Base-by-base conservation (phyloP, 1,140 invertebrate genomes). In the Rhagoletis zephyria region DNA sequence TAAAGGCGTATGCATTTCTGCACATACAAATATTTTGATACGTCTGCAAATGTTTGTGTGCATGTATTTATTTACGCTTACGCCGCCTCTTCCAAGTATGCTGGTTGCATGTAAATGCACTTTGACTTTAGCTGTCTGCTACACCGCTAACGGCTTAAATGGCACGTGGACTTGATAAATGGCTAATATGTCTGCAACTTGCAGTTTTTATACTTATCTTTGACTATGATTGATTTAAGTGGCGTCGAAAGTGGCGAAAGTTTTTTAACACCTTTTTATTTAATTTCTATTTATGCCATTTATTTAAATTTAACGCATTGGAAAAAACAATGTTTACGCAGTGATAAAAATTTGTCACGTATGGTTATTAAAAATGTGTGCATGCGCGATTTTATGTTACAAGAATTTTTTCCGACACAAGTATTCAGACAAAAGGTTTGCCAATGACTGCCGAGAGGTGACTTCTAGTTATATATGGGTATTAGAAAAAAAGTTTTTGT, bases 141-240 rank as follows among this genome's bases (percentile, higher is more conserved):
- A 48, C 7, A 16, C 67, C 67, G 67, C 40, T 74, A 74, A 16
- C 1, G 14, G 1, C 67, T 30, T 3, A 45, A 45, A 48, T 74
- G 67, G 67, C 67, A 74, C 67, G 67, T 74, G 67, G 40, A 14
- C 67, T 74, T 74, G 67, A 74, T 74, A 74, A 74, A 45, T 74
- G 67, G 12, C 14, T 48, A 74, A 74, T 45, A 16, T 74, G 67
- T 74, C 42, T 74, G 67, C 67, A 74, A 48, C 42, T 74, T 16
- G 42, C 40, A 14, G 67, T 42, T 74, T 42, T 74, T 16, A 40
- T 14, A 40, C 45, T 74, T 45, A 74, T 74, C 40, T 74, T 48
- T 48, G 67, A 14, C 14, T 74, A 48, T 74, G 67, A 74, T 45
- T 74, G 42, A 74, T 40, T 14, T 4, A 4, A 74, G 40, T 74